These are phyloP conservation scores for Folsomia manolachei DNA, from an alignment of 2,888 invertebrate genomes.

Conservation along the genomic window DNA sequence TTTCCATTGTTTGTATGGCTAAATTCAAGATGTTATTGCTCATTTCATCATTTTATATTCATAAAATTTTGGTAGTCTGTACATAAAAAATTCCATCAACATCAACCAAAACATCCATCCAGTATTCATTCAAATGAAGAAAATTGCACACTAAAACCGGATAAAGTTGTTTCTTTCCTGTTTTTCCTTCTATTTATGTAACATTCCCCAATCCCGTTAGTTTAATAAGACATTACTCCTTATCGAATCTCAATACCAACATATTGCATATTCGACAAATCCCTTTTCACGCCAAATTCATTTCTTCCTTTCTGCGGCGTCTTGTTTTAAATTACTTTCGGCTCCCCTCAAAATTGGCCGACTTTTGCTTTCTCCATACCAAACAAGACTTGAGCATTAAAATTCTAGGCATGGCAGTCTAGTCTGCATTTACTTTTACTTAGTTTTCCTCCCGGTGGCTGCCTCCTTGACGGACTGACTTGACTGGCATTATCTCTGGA, in stretches of 20 bases:
- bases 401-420: neutral
- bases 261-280: neutral
- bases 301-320: neutral
- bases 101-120: neutral
- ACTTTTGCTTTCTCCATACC: neutral
- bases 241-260: neutral
- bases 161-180: no score
- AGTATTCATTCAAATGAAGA: neutral
- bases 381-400: no score
- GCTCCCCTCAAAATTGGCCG: neutral
- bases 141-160: no score
- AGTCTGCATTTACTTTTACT: neutral
- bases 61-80: neutral
- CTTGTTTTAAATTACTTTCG: neutral
- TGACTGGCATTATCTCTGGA: no score
- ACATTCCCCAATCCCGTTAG: neutral
- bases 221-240: neutral
- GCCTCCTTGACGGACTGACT: no score
- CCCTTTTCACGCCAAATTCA: neutral
- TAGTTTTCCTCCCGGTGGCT: neutral
- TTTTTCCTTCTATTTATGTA: no score
- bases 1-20: neutral
- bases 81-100: neutral
- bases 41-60: neutral
- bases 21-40: no score